Conservation (phyloP, 2,797 vertebrate genomes). For the Takifugu ocellatus region DNA sequence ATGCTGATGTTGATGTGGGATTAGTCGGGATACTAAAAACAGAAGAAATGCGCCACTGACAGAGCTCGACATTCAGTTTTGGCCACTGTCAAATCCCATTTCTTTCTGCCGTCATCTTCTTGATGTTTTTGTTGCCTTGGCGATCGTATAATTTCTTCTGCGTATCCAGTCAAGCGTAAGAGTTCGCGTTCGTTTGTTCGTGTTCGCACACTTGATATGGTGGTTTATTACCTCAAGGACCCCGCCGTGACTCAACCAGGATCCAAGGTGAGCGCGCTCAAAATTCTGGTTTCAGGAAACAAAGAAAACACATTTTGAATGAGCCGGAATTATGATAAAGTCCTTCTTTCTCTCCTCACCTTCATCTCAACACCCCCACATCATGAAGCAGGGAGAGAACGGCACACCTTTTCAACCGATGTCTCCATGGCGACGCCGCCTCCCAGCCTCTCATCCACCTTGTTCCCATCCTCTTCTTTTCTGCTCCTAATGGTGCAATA, state of each 20-base stretch:
- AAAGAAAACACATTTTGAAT: not conserved
- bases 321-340: constrained; percentile 16
- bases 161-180: too few species aligned
- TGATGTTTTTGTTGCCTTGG: too few species aligned
- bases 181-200: constrained; percentile 4
- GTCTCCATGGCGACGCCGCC: constrained; percentile 67
- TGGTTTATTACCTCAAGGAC: constrained; percentile 32
- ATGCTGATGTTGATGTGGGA: too few species aligned
- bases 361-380: constrained; percentile 11
- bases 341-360: constrained; percentile 27
- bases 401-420: constrained; percentile 47
- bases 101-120: too few species aligned
- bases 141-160: too few species aligned
- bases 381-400: constrained; percentile 25
- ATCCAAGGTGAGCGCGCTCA: constrained; percentile 11
- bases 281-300: constrained; percentile 4
- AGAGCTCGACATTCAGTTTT: too few species aligned
- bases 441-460: constrained; percentile 46
- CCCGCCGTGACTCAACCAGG: constrained; percentile 18
- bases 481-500: constrained; percentile 22
- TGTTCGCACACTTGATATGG: constrained; percentile 15
- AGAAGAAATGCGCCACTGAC: too few species aligned
- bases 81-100: too few species aligned
- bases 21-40: too few species aligned
- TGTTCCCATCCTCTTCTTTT: constrained; percentile 30